Evolutionary conservation across 2,888 invertebrate genomes (phyloP), one percentile per base, ranked within the genome.

Genomic region (Leptopilina myrica): DNA sequence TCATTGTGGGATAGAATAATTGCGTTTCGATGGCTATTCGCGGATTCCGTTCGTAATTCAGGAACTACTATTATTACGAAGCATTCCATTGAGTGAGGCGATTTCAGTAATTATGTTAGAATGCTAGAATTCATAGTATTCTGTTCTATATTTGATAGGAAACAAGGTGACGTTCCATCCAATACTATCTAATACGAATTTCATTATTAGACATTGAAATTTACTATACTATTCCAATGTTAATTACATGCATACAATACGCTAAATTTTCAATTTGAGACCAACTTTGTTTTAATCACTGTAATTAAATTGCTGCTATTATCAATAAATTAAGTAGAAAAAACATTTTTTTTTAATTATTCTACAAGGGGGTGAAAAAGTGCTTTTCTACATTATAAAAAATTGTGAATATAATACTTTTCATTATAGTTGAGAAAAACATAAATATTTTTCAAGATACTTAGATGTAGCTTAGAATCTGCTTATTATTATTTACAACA

Each of bases 81-180:
- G 73, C 73, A 73, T 73, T 73, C 73, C 73, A 14, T 20, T 26
- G 33, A 73, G 73, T 73, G 73, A 73, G 73, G 73, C 49, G 73
- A 73, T 73, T 73, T 56, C 73, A 73, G 53, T 73, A 73, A 73
- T 73, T 73, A 73, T 73, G 73, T 73, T 73, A 73, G 73, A 69
- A 69, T 69, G 67, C 49, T 69, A 69, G 67, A 73, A 73, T 73
- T 56, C 73, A 73, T 73, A 49, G 33, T 33, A 73, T 56, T 14
- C 33, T 33, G 73, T 73, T 53, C 53, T 56, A 73, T 73, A 56
- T 73, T 73, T 73, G 53, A 73, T 73, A 73, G 73, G 73, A 73
- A 56, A 56, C 73, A 49, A 73, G 73, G 53, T 53, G 56, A 73
- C 73, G 73, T 73, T 73, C 73, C 26, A 73, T 49, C 56, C 33